Base-by-base conservation (phyloP, 2,797 vertebrate genomes). In the Mionectes olivaceus region DNA sequence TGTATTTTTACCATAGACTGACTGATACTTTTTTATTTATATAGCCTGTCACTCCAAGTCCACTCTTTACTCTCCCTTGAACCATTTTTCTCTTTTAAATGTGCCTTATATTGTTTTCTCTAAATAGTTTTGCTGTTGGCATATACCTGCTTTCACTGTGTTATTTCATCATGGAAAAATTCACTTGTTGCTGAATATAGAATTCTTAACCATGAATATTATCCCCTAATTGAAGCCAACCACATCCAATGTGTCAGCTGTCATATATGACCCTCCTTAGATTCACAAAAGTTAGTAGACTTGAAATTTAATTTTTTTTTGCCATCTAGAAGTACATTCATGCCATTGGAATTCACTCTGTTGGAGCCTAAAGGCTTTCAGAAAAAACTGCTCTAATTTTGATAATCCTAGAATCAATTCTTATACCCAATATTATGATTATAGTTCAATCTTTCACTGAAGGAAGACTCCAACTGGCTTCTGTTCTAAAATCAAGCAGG, bases 131-230 rank as follows among this genome's bases (percentile, higher is more conserved):
- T 89, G 11, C 7, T 76, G 22, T 60, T 83, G 60, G 60, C 16
- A 63, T 77, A 83, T 49, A 33, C 10, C 11, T 77, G 1, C 22
- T 43, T 93, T 87, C 67, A 79, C 22, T 39, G 9, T 76, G n/a
- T 28, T 37, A 75, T 82, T 94, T 86, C 79, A 86, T 68, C 87
- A 89, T 53, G 77, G 24, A 27, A 92, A 94, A 96, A 81, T n/a
- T 11, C 19, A 75, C 88, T 92, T 71, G 79, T 83, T 93, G 7
- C 39, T 77, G 25, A 19, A 37, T 73, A 47, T 46, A 77, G 64
- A 90, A 83, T 81, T n/a, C 43, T 90, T 50, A 84, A 32, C 22
- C 25, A 27, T 37, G 4, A 71, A 46, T 79, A 79, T 82, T 49
- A 82, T 56, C 13, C 28, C 52, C 92, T 83, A 86, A 87, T 59